Base-by-base conservation (phyloP, 2,113 vertebrate genomes). In the Pelecanoides urinatrix region DNA sequence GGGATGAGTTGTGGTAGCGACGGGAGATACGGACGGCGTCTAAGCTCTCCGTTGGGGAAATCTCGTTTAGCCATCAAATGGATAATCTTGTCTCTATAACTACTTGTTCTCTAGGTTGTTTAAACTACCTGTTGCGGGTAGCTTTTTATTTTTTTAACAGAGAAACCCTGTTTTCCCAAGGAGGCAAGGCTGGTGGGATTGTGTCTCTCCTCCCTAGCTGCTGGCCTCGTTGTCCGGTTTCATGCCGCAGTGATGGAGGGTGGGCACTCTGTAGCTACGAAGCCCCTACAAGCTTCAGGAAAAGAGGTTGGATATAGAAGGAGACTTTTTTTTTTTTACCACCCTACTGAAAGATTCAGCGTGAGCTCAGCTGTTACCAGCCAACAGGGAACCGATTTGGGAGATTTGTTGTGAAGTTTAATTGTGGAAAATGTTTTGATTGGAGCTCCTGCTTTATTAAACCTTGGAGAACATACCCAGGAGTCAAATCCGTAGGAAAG, bases 1-100 rank as follows among this genome's bases (percentile, higher is more conserved):
- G 71, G 58, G 65, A 59, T 38, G 71, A 34, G 55, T 17, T 23
- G 62, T 13, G 52, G 34, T 11, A 52, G 29, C 1, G 17, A 3
- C 23, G 6, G 26, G 32, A 62, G 38, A 22, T n/a, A 1, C 2
- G 32, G 47, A 6, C 1, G 3, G 18, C 2, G 38, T 9, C 52
- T 20, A 4, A 22, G 10, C 30, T 30, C 38, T 91, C 44, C 3
- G 1, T 0, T 2, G 9, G 77, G 78, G n/a, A 63, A 55, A 73
- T 34, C 36, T 50, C 10, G 0, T 42, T 52, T n/a, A 32, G 10
- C 63, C 26, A 44, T 53, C 44, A 32, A 50, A 58, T 44, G n/a
- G 61, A 78, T 53, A 17, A 73, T 22, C 40, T 40, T 32, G 27
- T 49, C 58, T 34, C 17, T 36, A 1, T 16, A 40, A 32, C 25